These are phyloP conservation scores for Lycocerus yunnanus DNA, from an alignment of 2,888 invertebrate species.

Conservation along the genomic window DNA sequence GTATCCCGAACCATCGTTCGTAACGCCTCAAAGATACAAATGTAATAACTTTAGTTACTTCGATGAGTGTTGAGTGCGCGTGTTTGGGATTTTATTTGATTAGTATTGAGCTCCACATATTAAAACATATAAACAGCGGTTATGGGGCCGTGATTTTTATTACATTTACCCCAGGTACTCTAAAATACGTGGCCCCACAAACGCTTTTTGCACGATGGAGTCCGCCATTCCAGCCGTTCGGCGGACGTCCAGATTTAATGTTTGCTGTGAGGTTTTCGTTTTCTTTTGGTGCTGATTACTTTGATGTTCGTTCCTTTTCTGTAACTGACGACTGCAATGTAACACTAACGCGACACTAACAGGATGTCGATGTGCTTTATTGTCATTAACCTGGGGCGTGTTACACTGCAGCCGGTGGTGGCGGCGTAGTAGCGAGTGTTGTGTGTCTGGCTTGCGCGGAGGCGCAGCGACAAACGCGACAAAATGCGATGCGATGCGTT, in stretches of 20 bases:
- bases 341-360: constrained; percentile 58
- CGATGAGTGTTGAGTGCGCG: constrained; percentile 58
- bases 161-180: constrained; percentile 41
- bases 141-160: constrained; percentile 38
- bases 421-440: constrained; percentile 53
- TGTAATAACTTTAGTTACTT: constrained; percentile 55
- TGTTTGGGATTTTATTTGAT: constrained; percentile 50
- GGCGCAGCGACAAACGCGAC: constrained; percentile 24
- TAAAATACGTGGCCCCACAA: constrained; percentile 41
- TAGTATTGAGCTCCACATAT: constrained; percentile 54
- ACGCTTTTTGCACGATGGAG: constrained; percentile 43
- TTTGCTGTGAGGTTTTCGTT: constrained; percentile 58
- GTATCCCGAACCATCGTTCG: constrained; percentile 50
- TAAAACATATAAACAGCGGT: constrained; percentile 42
- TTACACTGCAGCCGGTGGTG: constrained; percentile 57
- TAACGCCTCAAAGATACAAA: constrained; percentile 51
- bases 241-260: constrained; percentile 44
- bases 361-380: constrained; percentile 56
- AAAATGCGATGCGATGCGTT: constrained; percentile 8
- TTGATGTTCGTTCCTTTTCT: constrained; percentile 54
- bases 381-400: constrained; percentile 48
- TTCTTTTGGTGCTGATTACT: constrained; percentile 55
- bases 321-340: constrained; percentile 58
- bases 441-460: constrained; percentile 50
- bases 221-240: constrained; percentile 30